Conservation (phyloP, 2,888 invertebrate genomes). For the Tinea trinotella region DNA sequence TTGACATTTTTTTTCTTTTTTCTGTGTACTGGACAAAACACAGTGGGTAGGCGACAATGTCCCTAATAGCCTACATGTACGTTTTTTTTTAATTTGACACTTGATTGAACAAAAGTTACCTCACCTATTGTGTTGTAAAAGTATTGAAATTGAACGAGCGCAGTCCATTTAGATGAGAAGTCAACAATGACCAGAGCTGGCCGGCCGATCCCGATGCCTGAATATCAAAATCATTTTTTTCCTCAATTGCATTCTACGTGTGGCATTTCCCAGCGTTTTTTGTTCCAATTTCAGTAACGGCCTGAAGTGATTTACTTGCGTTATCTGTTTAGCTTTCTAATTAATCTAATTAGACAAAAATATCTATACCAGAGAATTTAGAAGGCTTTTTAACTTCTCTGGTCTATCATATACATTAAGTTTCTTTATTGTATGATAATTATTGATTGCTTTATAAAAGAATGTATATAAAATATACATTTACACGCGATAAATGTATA, state of each 20-base stretch:
- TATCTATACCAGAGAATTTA: too few relatives aligned
- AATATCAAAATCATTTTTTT: conserved; percentile 57
- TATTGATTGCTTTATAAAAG: too few relatives aligned
- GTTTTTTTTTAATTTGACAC: conserved; percentile 69
- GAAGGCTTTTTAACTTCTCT: too few relatives aligned
- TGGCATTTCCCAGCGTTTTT: conserved; percentile 36
- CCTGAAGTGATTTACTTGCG: conserved; percentile 42
- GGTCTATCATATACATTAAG: too few relatives aligned
- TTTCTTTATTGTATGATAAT: too few relatives aligned
- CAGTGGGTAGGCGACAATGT: too few relatives aligned
- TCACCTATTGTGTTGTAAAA: conserved; percentile 64
- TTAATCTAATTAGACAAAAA: too few relatives aligned
- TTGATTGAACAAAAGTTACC: conserved; percentile 66
- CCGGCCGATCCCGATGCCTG: conserved; percentile 37
- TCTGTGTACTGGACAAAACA: too few relatives aligned
- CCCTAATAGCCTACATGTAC: conserved; percentile 50
- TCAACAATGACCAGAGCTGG: conserved; percentile 44
- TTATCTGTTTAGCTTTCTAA: conserved; percentile 33
- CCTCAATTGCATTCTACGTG: conserved; percentile 42
- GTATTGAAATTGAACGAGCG: conserved; percentile 68
- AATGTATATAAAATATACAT: too few relatives aligned
- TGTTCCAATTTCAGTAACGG: too few relatives aligned
- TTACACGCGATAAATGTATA: too few relatives aligned
- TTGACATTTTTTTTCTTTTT: too few relatives aligned
- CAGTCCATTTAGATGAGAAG: conserved; percentile 55